These are phyloP conservation scores for Bicyclus anynana DNA, from an alignment of 1,140 invertebrate genomes.

Conservation along the genomic window DNA sequence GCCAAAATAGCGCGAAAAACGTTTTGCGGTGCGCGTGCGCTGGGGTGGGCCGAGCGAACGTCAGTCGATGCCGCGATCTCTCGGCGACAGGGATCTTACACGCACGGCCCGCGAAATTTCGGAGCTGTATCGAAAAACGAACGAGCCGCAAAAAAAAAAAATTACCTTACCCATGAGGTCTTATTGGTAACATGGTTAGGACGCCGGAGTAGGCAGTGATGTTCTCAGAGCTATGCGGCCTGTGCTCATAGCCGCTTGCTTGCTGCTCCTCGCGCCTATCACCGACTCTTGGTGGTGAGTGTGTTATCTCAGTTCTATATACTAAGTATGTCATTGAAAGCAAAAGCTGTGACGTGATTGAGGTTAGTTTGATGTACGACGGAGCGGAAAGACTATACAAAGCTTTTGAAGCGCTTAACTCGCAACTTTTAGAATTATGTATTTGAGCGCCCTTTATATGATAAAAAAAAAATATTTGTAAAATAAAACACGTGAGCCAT, in stretches of 20 bases:
- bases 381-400: too few species aligned
- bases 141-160: conserved; percentile 21
- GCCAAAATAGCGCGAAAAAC: conserved; percentile 76
- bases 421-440: too few species aligned
- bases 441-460: too few species aligned
- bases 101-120: conserved; percentile 61
- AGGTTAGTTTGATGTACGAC: conserved; percentile 19
- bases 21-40: conserved; percentile 64
- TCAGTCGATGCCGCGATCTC: conserved; percentile 68
- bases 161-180: conserved; percentile 11
- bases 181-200: conserved; percentile 21
- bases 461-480: too few species aligned
- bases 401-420: conserved; percentile 12
- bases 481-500: too few species aligned
- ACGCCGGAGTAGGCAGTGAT: conserved; percentile 52
- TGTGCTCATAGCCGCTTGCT: conserved; percentile 80
- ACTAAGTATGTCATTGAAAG: not conserved
- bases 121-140: conserved; percentile 40
- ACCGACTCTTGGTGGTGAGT: conserved; percentile 83
- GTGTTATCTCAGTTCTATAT: not conserved
- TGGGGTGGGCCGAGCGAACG: conserved; percentile 61
- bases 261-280: conserved; percentile 81
- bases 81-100: conserved; percentile 60
- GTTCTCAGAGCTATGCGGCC: conserved; percentile 80
- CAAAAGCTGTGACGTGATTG: conserved; percentile 20